Evolutionary conservation across 2,113 vertebrate genomes (phyloP), one percentile per base, ranked within the genome.

Genomic region (Brienomyrus brachyistius): DNA sequence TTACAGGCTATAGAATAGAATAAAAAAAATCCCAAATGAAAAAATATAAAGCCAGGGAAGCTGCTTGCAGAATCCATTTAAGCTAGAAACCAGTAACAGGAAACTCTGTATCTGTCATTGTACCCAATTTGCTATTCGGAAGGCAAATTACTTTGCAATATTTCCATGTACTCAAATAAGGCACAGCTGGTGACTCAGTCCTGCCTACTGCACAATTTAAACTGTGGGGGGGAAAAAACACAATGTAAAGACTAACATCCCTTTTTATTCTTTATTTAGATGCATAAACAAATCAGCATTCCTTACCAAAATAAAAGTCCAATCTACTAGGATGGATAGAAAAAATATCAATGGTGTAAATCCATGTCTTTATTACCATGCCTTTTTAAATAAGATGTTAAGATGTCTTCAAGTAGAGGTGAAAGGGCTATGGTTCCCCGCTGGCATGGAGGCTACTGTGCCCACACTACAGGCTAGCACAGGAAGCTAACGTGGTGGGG

Each of bases 301-400:
- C 83, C 89, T 91, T 94, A 94, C 93, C 93, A 94, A 88, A 92
- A 85, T 89, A 93, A 92, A 92, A 93, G 54, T 77, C 82, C 80
- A 93, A 93, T 93, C 88, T 87, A 90, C 88, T 90, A 93, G 84
- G 86, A 91, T 90, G 84, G 59, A 91, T 91, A 90, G 92, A 89
- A 92, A 91, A 90, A 91, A 45, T 88, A 19, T 88, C 74, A 88
- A 80, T 92, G 92, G 90, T 87, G 88, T 86, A 66, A 62, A 54
- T 89, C 19, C 85, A 90, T 59, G 66, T 86, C 23, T 88, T 88
- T 45, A 82, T 87, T 31, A 35, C 40, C 74, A 35, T 92, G 90
- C 90, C 59, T 89, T 80, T 91, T 56, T 85, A 43, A 70, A 51
- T 90, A 87, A 48, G 43, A 70, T 90, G 56, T 23, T 66, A 74